phyloP scores from a whole-genome alignment of 2,113 vertebrate genomes.

The Casuarius casuarius region DNA sequence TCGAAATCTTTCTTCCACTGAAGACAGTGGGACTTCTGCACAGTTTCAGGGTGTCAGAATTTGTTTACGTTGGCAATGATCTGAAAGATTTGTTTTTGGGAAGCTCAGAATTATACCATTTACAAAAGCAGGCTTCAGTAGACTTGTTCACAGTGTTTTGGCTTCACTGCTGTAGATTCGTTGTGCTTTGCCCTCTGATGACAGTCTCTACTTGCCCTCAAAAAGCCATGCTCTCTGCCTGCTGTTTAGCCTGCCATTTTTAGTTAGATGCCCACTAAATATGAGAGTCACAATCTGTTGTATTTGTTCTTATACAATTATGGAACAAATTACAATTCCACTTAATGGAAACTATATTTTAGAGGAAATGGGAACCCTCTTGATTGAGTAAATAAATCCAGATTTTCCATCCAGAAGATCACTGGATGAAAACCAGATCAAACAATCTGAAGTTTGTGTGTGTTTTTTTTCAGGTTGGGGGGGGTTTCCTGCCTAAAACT shows the following conservation, averaged over 20 bases:
- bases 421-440: neutral
- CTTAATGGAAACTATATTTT: neutral
- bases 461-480: neutral
- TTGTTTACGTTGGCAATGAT: neutral
- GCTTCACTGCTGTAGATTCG: neutral
- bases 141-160: neutral
- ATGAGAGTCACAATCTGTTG: neutral
- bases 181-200: neutral
- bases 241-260: neutral
- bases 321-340: neutral
- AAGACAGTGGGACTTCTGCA: neutral
- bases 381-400: neutral
- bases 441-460: neutral
- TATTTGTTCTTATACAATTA: neutral
- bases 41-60: neutral
- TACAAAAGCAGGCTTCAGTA: rapidly evolving
- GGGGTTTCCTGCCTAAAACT: neutral
- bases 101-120: neutral
- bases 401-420: neutral
- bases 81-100: neutral
- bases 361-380: conserved; percentile 18
- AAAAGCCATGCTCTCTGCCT: neutral
- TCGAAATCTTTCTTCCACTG: neutral
- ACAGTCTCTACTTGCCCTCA: neutral
- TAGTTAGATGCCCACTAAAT: neutral